A percentile compares a stretch with the other conserved stretches of the same genome.
Evolutionary conservation across 2,888 invertebrate species (phyloP).

Genomic region (Fabriciana adippe): DNA sequence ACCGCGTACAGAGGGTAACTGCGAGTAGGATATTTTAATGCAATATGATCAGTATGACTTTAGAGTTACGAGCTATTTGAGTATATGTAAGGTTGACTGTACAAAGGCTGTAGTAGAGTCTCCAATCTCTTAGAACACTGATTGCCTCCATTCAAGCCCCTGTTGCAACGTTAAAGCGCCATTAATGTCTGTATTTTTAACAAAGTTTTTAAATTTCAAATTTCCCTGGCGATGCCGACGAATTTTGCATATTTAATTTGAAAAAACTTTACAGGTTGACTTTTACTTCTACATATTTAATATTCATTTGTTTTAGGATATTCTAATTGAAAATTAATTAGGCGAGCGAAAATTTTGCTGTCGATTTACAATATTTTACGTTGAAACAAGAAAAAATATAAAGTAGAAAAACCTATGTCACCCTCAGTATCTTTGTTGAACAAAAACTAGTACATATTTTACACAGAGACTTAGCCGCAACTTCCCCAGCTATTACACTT

Average conservation of each 20-base stretch:
- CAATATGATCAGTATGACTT: slow-evolving; percentile 10
- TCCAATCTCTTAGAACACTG: slow-evolving; percentile 48
- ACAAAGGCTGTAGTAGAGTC: slow-evolving; percentile 22
- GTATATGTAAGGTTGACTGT: slow-evolving; percentile 18
- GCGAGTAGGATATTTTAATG: slow-evolving; percentile 1
- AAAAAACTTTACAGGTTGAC: slow-evolving; percentile 17
- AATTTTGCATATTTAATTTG: slow-evolving; percentile 23
- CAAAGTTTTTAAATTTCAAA: slow-evolving; percentile 27
- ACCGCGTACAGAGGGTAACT: background rate
- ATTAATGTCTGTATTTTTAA: slow-evolving; percentile 31
- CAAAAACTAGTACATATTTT: slow-evolving; percentile 6
- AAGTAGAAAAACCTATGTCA: too few relatives aligned
- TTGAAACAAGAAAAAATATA: too few relatives aligned
- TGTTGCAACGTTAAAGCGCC: slow-evolving; percentile 34
- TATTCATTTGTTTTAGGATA: slow-evolving; percentile 15
- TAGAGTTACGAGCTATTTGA: slow-evolving; percentile 20
- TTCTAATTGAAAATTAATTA: slow-evolving; percentile 1
- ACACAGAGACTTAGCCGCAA: slow-evolving; percentile 6
- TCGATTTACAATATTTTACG: too few relatives aligned
- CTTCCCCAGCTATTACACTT: slow-evolving; percentile 24
- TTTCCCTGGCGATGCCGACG: slow-evolving; percentile 14
- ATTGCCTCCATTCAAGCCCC: slow-evolving; percentile 57
- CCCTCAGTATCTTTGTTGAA: background rate
- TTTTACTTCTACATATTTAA: slow-evolving; percentile 19
- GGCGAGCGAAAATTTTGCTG: background rate